A percentile compares a stretch with the other conserved stretches of the same genome.
These are phyloP conservation scores for Papilio gigon DNA, from an alignment of 2,888 invertebrate species.

Conservation along the genomic window DNA sequence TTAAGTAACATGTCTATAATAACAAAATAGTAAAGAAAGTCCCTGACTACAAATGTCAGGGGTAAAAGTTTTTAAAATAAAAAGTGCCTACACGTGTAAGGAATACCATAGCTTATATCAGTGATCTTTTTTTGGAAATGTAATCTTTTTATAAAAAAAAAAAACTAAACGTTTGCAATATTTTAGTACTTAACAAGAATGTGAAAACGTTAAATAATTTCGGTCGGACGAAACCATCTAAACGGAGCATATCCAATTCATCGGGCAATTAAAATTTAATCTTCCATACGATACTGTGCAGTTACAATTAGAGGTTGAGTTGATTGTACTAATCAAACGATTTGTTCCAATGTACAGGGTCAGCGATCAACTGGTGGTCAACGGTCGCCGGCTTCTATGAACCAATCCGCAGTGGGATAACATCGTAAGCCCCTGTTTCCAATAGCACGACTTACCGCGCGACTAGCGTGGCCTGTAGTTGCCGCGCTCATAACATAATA, in stretches of 20 bases:
- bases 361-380: constrained; percentile 51
- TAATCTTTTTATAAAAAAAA: background rate
- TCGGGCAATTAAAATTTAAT: constrained; percentile 36
- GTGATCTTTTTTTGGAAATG: too few relatives aligned
- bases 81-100: too few relatives aligned
- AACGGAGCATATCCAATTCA: constrained; percentile 31
- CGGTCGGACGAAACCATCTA: constrained; percentile 14
- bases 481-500: too few relatives aligned
- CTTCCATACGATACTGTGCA: constrained; percentile 42
- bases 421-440: background rate
- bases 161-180: background rate
- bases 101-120: too few relatives aligned
- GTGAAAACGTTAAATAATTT: constrained; percentile 9
- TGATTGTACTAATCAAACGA: constrained; percentile 65
- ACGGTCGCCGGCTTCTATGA: constrained; percentile 2
- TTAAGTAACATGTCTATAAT: background rate
- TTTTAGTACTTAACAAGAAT: background rate
- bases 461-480: background rate
- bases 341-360: constrained; percentile 61
- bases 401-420: constrained; percentile 1
- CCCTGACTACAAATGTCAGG: too few relatives aligned
- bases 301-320: constrained; percentile 47
- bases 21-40: background rate
- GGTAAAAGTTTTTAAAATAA: too few relatives aligned
- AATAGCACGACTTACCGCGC: background rate